phyloP scores from a whole-genome alignment of 2,888 invertebrate species.

The Drosophila merina region DNA sequence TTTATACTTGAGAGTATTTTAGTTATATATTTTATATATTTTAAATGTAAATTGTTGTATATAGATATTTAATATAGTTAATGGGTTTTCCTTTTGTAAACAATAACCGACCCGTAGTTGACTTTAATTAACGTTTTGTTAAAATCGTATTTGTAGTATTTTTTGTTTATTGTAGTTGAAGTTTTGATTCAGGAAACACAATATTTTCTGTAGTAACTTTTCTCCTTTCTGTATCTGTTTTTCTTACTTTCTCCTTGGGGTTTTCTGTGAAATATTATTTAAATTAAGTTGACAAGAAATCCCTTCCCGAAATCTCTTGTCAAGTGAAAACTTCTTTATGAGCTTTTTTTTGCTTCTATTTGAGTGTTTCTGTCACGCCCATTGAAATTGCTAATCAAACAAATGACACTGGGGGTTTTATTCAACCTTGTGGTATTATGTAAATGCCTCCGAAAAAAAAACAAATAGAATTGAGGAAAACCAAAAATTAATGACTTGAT shows the following conservation, averaged over 20 bases:
- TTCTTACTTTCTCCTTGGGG: conserved; percentile 5
- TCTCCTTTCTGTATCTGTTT: neutral
- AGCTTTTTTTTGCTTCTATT: conserved; percentile 21
- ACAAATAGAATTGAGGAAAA: conserved; percentile 7
- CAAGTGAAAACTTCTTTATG: conserved; percentile 21
- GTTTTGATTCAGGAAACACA: conserved; percentile 63
- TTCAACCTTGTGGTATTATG: conserved; percentile 58
- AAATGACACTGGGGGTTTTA: conserved; percentile 40
- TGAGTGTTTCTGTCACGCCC: conserved; percentile 45
- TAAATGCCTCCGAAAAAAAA: conserved; percentile 54
- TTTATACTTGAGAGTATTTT: conserved; percentile 38
- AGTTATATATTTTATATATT: conserved; percentile 22
- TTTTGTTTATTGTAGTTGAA: conserved; percentile 50
- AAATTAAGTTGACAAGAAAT: conserved; percentile 12
- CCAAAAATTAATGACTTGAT: conserved; percentile 73
- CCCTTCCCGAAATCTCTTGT: conserved; percentile 10
- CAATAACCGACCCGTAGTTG: conserved; percentile 37
- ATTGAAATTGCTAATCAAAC: conserved; percentile 63
- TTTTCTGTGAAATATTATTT: conserved; percentile 19
- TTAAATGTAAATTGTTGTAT: conserved; percentile 32
- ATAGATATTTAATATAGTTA: conserved; percentile 35
- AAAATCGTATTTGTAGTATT: conserved; percentile 52
- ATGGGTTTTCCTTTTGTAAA: conserved; percentile 23
- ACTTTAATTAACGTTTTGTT: conserved; percentile 27
- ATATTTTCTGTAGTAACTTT: conserved; percentile 31